phyloP scores from a whole-genome alignment of 1,140 invertebrate species.

The Zaprionus africanus region DNA sequence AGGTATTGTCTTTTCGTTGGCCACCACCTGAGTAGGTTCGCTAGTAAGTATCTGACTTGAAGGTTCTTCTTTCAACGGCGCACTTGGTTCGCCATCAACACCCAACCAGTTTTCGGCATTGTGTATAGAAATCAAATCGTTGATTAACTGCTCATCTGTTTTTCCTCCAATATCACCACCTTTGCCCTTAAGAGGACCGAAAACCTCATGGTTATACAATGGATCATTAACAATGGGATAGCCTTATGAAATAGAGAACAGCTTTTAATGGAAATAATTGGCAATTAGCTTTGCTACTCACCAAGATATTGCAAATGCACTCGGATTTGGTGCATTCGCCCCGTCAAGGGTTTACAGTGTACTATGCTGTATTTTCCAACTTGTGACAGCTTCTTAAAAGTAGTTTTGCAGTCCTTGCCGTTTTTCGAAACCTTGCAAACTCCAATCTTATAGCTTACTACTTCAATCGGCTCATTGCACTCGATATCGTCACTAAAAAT shows the following conservation, averaged over 20 bases:
- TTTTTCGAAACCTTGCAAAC: constrained; percentile 95
- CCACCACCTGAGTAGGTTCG: background rate
- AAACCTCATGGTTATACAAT: constrained; percentile 96
- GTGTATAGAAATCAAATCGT: constrained; percentile 95
- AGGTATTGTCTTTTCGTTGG: constrained; percentile 67
- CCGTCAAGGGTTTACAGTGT: constrained; percentile 96
- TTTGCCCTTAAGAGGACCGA: constrained; percentile 96
- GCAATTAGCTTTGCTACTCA: background rate
- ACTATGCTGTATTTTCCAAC: constrained; percentile 96
- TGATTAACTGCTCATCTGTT: constrained; percentile 94
- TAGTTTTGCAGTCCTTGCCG: constrained; percentile 95
- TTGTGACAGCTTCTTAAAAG: constrained; percentile 94
- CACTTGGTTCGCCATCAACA: constrained; percentile 94
- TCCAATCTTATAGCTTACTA: constrained; percentile 97
- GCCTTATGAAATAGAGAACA: constrained; percentile 17
- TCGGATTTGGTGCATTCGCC: constrained; percentile 98
- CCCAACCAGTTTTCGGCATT: constrained; percentile 97
- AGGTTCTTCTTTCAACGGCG: constrained; percentile 89
- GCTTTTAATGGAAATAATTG: background rate
- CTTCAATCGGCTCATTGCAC: constrained; percentile 96
- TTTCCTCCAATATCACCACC: constrained; percentile 95
- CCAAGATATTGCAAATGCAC: constrained; percentile 95
- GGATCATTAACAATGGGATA: constrained; percentile 96
- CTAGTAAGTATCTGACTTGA: background rate
- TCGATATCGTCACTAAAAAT: constrained; percentile 86